Base-by-base conservation (phyloP, 2,113 vertebrate genomes). In the Zosterops borbonicus region DNA sequence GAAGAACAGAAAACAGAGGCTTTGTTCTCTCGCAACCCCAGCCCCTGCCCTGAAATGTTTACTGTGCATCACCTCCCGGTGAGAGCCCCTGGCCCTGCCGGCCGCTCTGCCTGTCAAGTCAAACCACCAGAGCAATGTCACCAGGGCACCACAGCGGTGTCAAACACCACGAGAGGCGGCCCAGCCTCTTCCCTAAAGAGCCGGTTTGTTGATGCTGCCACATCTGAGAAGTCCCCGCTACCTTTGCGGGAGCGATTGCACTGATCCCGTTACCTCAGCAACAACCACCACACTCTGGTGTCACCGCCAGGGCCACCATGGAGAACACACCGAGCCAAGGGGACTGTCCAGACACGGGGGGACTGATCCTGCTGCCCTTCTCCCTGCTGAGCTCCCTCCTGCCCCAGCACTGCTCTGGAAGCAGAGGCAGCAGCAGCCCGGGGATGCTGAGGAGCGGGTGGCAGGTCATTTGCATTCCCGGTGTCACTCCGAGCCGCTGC, bases 261-360 rank as follows among this genome's bases (percentile, higher is more conserved):
- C 62, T 1, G 64, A 62, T 71, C 31, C 9, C 7, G 96, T 97
- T 96, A 91, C 96, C 97, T 96, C 97, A 96, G 96, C 96, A 97
- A 97, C 97, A 93, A 77, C 41, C 59, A 86, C 25, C 90, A 27
- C 71, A 1, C 64, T 37, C 80, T 5, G 82, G 60, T 50, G 80
- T 50, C 91, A 12, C 91, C 12, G 11, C 60, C 47, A 13, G 53
- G 27, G 85, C 81, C 92, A 52, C 67, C 84, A 25, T 3, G 9
- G 70, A 37, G 37, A 39, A 4, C 41, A 27, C 83, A 28, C 14
- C 63, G 2, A 83, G 87, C 20, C 81, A 37, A 21, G 46, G 46
- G 46, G 70, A 31, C 64, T 2, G 21, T 49, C 87, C 90, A 71
- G 35, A 71, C 71, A 28, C 1, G 0, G 35, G 0, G 35, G 46